phyloP scores from a whole-genome alignment of 2,113 vertebrate species.

The Lepidiolamprologus cunningtoni region DNA sequence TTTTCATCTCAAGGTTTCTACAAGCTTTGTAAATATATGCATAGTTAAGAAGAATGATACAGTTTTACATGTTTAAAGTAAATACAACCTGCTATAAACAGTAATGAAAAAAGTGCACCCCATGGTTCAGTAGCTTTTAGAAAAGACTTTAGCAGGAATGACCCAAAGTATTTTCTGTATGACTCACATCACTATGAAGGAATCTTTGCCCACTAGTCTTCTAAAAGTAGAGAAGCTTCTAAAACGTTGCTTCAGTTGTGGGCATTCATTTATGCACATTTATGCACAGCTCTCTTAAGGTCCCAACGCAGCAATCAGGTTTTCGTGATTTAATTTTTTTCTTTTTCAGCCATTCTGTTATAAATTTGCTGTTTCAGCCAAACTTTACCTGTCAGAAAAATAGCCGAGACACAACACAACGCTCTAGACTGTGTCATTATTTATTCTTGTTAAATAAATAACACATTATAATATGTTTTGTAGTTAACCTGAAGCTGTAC shows the following conservation, averaged over 20 bases:
- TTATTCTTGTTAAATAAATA: background rate
- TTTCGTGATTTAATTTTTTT: fast-evolving
- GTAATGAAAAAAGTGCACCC: background rate
- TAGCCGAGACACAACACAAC: background rate
- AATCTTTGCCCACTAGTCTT: background rate
- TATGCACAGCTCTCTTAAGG: background rate
- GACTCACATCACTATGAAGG: background rate
- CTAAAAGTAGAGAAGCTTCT: background rate
- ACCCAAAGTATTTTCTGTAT: background rate
- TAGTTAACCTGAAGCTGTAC: background rate
- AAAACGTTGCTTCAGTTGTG: background rate
- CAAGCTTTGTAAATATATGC: background rate
- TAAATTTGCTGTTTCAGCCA: background rate
- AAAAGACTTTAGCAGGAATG: background rate
- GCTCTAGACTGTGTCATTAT: background rate
- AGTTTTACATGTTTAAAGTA: background rate
- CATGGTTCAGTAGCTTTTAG: background rate
- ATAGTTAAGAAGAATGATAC: background rate
- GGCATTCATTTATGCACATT: background rate
- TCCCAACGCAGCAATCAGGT: background rate
- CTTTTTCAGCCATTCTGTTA: background rate
- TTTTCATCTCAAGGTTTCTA: background rate
- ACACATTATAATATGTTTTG: background rate
- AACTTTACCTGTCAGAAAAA: background rate
- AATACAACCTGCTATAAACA: background rate